Percentiles rank a stretch among this genome's conserved stretches.
phyloP scores from a whole-genome alignment of 2,797 vertebrate genomes.

The Mormyrus proboscirostris region DNA sequence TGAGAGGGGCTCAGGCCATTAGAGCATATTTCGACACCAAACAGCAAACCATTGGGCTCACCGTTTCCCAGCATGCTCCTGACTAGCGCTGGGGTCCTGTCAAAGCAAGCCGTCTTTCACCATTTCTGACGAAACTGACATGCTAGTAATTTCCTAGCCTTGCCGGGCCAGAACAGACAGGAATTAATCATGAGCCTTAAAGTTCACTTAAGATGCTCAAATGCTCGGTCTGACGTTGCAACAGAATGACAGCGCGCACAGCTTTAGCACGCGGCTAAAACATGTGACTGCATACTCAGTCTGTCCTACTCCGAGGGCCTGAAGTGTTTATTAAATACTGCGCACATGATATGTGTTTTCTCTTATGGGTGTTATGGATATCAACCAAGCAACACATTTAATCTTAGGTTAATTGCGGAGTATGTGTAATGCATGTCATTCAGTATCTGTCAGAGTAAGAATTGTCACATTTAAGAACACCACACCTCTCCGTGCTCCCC shows the following conservation, averaged over 20 bases:
- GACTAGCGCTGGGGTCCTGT: neutral
- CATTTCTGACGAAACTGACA: neutral
- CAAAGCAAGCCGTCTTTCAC: neutral
- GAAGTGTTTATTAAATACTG: neutral
- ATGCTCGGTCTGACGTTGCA: neutral
- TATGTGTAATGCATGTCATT: neutral
- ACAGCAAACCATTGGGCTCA: neutral
- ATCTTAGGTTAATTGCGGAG: neutral
- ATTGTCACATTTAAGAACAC: neutral
- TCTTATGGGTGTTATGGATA: neutral
- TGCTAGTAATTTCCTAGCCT: neutral
- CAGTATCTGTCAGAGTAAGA: neutral
- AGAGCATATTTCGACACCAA: neutral
- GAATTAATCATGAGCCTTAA: neutral
- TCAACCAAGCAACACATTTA: neutral
- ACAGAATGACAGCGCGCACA: neutral
- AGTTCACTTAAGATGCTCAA: neutral
- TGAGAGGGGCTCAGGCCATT: neutral
- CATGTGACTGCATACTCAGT: neutral
- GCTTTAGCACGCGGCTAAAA: neutral
- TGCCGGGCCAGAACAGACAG: neutral
- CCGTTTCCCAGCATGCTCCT: neutral
- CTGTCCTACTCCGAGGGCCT: neutral
- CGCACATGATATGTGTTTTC: neutral
- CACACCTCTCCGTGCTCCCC: neutral